Base-by-base conservation (phyloP, 2,888 invertebrate genomes). In the Torymus texanus region DNA sequence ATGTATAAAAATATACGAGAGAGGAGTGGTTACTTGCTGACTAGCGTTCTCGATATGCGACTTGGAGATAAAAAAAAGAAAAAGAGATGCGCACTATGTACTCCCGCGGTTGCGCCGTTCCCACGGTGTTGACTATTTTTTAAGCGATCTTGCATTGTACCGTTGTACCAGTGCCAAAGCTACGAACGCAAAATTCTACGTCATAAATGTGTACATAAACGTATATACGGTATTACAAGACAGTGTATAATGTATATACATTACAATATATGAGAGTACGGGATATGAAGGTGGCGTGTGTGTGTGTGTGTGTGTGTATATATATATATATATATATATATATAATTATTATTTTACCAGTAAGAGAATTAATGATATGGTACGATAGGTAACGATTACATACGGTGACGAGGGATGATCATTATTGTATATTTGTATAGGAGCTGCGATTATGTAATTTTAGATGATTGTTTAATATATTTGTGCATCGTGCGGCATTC, bases 391-490 rank as follows among this genome's bases (percentile, higher is more conserved):
- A 67, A 41, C 73, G 50, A n/a, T 41, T 41, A 73, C 18, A 56
- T 78, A 79, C 68, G 80, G 77, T 51, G 50, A 63, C 75, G 82
- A 84, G 82, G 83, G 82, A 81, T 82, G 83, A 82, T 83, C 76
- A 84, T 84, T 85, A 87, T 84, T 88, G 86, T 87, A 41, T 41
- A 86, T 87, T 87, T 87, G 87, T 87, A 88, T 88, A 88, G 88
- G 83, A 85, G 84, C 86, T 86, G 86, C 84, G 84, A 86, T 81
- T 82, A 81, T 80, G 80, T 87, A 85, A 86, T 86, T 87, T 86
- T 87, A 87, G 87, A 85, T 84, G 80, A 85, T 84, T 86, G 63
- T 85, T 86, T 85, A 85, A 84, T 83, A 85, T 86, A 86, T 85
- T 87, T 84, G 82, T 85, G 82, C 86, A 85, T 85, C 84, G 80